Base-by-base conservation (phyloP, 1,140 invertebrate genomes). In the Plectrocnemia conspersa region DNA sequence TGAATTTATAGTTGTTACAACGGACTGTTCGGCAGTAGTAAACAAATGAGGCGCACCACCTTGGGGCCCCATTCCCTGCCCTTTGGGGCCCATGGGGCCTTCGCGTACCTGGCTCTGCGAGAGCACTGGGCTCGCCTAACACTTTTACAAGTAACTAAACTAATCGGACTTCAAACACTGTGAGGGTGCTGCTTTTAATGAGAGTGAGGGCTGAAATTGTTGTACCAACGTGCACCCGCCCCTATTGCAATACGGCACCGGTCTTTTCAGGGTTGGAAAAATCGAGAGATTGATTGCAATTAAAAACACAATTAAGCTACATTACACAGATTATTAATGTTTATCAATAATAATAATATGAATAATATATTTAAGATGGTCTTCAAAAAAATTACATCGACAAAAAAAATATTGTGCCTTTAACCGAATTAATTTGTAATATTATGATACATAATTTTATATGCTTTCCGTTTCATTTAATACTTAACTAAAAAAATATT, bases 91-190 rank as follows among this genome's bases (percentile, higher is more conserved):
- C 41, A 23, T 10, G n/a, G 23, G 15, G 23, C 5, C 6, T 13
- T 16, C 18, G 4, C 35, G 18, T 38, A 15, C 35, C n/a, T 19
- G n/a, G 46, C 13, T 5, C 27, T 22, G 13, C 13, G 33, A 21
- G 19, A 19, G 45, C 50, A 38, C 22, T 27, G 11, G 33, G 41
- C 16, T 16, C 53, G 29, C 27, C 55, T 54, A 60, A 57, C 59
- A 61, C 59, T 61, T 61, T 61, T 61, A 61, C 59, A 61, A 61
- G 59, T 61, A 61, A 61, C 59, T 61, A 61, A 61, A 61, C 59
- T 61, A 61, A 61, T 61, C 59, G 54, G 54, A 57, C 59, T 57
- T 61, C 59, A 61, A 61, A 61, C 59, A 61, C 42, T 44, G 50
- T 49, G 58, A 49, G 52, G 53, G 56, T 33, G 52, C 52, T 19